phyloP scores from a whole-genome alignment of 2,888 invertebrate species.

The Tridacna gigas region DNA sequence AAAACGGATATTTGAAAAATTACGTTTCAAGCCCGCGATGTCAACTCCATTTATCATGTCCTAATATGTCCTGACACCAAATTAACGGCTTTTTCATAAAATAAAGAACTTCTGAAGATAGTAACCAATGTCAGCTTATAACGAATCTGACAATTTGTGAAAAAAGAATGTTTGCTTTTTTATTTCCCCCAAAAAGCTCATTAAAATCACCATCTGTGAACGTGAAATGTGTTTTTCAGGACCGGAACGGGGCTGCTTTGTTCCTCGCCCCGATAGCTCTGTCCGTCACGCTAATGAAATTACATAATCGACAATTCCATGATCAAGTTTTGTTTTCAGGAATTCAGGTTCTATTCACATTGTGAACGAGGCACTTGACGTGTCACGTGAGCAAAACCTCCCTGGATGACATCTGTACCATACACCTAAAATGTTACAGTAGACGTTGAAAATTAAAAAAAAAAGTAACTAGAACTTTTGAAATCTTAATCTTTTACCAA shows the following conservation, averaged over 20 bases:
- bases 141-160: conserved; percentile 22
- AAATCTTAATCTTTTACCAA: no score
- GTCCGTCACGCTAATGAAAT: background rate
- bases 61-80: conserved; percentile 21
- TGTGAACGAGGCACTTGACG: no score
- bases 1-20: conserved; percentile 21
- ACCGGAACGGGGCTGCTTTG: background rate
- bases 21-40: conserved; percentile 4
- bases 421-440: no score
- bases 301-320: conserved; percentile 12
- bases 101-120: conserved; percentile 16
- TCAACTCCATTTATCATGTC: conserved; percentile 25
- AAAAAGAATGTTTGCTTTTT: conserved; percentile 28
- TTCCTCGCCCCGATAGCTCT: background rate
- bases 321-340: background rate
- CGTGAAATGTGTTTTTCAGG: background rate
- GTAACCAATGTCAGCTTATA: conserved; percentile 15
- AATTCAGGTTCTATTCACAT: background rate
- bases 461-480: no score
- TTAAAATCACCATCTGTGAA: conserved; percentile 18
- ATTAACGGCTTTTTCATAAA: conserved; percentile 27
- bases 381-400: no score
- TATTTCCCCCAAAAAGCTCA: conserved; percentile 16
- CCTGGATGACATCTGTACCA: no score
- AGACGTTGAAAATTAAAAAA: no score